These are phyloP conservation scores for Protonemura montana DNA, from an alignment of 2,888 invertebrate species.

Conservation along the genomic window DNA sequence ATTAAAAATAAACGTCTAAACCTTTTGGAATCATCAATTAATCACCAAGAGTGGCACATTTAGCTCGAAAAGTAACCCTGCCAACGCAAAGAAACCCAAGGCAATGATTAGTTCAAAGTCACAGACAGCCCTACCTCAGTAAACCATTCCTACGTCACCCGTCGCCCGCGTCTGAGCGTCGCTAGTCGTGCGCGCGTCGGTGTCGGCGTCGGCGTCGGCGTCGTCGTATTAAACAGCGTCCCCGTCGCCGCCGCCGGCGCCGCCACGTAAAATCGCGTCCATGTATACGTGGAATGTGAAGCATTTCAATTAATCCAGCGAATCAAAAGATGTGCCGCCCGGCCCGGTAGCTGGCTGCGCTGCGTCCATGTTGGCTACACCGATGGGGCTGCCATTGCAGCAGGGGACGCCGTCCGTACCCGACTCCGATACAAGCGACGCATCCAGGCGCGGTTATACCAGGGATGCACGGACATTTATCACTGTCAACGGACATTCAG, in stretches of 20 bases:
- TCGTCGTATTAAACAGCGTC: conserved; percentile 8
- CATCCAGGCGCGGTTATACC: background rate
- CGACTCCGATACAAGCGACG: background rate
- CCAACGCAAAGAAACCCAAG: background rate
- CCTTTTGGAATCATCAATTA: background rate
- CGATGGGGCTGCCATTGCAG: background rate
- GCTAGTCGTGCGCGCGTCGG: conserved; percentile 19
- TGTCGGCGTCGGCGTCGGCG: conserved; percentile 19
- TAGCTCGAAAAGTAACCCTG: background rate
- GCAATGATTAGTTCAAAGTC: background rate
- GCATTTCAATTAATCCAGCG: conserved; percentile 55
- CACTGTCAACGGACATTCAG: no score
- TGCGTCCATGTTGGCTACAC: background rate
- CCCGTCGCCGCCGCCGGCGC: conserved; percentile 33
- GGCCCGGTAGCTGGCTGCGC: background rate
- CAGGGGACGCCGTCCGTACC: no score
- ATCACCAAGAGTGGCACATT: background rate
- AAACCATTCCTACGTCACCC: background rate
- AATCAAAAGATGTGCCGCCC: conserved; percentile 48
- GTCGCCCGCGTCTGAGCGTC: conserved; percentile 19
- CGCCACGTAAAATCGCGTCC: conserved; percentile 26
- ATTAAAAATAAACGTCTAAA: no score
- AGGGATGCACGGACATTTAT: background rate
- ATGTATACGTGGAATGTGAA: conserved; percentile 52
- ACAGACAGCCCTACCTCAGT: background rate